These are phyloP conservation scores for Scarus forsteni DNA, from an alignment of 2,797 vertebrate species.

Conservation along the genomic window DNA sequence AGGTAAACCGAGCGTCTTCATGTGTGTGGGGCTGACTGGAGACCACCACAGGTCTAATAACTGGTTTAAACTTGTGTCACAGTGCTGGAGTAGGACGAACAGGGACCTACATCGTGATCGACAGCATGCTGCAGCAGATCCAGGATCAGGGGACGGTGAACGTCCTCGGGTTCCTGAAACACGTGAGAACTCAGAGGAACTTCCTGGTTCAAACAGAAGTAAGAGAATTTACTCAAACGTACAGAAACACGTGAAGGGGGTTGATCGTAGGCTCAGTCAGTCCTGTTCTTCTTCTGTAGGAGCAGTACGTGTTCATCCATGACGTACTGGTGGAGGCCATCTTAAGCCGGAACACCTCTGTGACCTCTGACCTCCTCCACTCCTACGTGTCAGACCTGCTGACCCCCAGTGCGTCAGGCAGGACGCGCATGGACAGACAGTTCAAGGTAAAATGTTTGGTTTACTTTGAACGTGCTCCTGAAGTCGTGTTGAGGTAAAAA, in stretches of 20 bases:
- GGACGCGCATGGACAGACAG: slow-evolving; percentile 94
- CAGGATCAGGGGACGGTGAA: slow-evolving; percentile 93
- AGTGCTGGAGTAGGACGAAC: slow-evolving; percentile 97
- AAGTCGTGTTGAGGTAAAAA: no score
- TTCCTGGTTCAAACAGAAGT: slow-evolving; percentile 98
- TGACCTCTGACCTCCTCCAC: slow-evolving; percentile 91
- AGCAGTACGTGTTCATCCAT: slow-evolving; percentile 97
- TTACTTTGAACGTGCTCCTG: background rate
- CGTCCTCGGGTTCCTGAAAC: slow-evolving; percentile 95
- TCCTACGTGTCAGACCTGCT: slow-evolving; percentile 93
- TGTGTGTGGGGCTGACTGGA: background rate
- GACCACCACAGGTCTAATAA: slow-evolving; percentile 51
- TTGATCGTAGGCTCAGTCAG: background rate
- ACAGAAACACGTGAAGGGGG: background rate
- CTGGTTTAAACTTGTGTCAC: slow-evolving; percentile 34
- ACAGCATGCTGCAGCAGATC: slow-evolving; percentile 98
- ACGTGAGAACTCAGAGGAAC: slow-evolving; percentile 97
- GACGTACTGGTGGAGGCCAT: slow-evolving; percentile 94
- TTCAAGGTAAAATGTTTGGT: slow-evolving; percentile 88
- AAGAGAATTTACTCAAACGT: slow-evolving; percentile 41
- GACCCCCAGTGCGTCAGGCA: slow-evolving; percentile 90
- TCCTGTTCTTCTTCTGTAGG: slow-evolving; percentile 74
- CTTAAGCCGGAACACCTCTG: slow-evolving; percentile 92
- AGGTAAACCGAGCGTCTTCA: slow-evolving; percentile 83
- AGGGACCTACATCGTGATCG: slow-evolving; percentile 96